Percentiles rank a stretch among this genome's conserved stretches.
phyloP scores from a whole-genome alignment of 2,888 invertebrate genomes.

The Cyaniris semiargus region DNA sequence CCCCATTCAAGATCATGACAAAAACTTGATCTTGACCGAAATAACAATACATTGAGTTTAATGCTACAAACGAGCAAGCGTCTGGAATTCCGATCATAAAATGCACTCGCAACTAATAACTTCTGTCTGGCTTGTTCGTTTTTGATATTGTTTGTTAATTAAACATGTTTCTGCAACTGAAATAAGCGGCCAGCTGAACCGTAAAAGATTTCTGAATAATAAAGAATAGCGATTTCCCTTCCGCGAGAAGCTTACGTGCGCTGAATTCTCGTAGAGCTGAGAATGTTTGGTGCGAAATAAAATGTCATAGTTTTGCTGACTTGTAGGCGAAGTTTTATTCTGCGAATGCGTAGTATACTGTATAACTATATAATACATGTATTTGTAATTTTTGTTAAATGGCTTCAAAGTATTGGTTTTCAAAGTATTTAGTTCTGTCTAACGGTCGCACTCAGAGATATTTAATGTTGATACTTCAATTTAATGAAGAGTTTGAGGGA shows the following conservation, averaged over 20 bases:
- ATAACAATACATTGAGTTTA: not conserved
- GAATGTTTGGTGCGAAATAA: not conserved
- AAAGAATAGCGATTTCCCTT: conserved; percentile 7
- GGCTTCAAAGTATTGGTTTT: too few relatives aligned
- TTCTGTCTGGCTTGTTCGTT: conserved; percentile 32
- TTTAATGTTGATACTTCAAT: too few relatives aligned
- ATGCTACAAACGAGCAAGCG: conserved; percentile 32
- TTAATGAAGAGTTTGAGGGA: too few relatives aligned
- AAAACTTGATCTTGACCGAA: not conserved
- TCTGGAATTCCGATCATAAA: conserved; percentile 34
- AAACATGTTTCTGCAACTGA: conserved; percentile 28
- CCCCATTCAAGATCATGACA: not conserved
- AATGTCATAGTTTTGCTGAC: conserved; percentile 5
- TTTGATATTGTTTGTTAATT: conserved; percentile 27
- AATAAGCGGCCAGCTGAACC: conserved; percentile 1
- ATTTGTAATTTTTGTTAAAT: too few relatives aligned
- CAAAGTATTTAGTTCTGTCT: too few relatives aligned
- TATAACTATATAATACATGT: too few relatives aligned
- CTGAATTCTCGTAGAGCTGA: not conserved
- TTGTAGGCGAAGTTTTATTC: not conserved
- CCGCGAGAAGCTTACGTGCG: conserved; percentile 3
- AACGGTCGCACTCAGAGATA: too few relatives aligned
- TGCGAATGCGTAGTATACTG: too few relatives aligned
- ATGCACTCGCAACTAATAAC: conserved; percentile 36
- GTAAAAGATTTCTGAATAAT: conserved; percentile 25